phyloP scores from a whole-genome alignment of 1,140 invertebrate species.

The Temnothorax longispinosus region DNA sequence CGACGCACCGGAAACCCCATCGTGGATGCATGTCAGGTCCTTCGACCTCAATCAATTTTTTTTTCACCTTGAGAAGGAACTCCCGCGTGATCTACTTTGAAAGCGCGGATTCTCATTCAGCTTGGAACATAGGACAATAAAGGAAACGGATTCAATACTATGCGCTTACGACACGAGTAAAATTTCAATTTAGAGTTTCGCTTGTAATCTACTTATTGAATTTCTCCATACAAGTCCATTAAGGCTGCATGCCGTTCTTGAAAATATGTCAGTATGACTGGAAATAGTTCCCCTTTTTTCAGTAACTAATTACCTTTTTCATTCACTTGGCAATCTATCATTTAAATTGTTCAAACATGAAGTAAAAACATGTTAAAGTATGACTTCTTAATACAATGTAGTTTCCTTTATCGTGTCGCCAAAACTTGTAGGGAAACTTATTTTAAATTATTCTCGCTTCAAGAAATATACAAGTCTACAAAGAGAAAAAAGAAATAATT shows the following conservation, averaged over 20 bases:
- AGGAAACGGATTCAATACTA: background rate
- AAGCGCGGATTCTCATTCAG: background rate
- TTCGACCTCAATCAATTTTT: conserved; percentile 38
- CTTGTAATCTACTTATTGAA: background rate
- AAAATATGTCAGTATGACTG: background rate
- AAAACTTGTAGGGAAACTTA: background rate
- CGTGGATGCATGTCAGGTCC: conserved; percentile 15
- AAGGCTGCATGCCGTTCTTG: background rate
- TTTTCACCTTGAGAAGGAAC: conserved; percentile 18
- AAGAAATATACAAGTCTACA: background rate
- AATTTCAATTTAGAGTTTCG: background rate
- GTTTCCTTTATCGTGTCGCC: background rate
- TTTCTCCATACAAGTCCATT: background rate
- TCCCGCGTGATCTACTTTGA: conserved; percentile 20
- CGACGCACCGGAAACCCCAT: background rate
- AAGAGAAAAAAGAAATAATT: background rate
- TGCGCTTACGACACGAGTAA: background rate
- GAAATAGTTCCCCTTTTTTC: background rate
- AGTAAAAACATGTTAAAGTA: background rate
- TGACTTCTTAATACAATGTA: background rate
- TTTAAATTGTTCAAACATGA: background rate
- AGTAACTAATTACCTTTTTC: background rate
- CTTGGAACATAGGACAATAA: background rate
- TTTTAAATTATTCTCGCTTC: background rate
- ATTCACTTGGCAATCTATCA: background rate